Evolutionary conservation across 1,140 invertebrate genomes (phyloP), one percentile per base, ranked within the genome.

Genomic region (Vanessa atalanta): DNA sequence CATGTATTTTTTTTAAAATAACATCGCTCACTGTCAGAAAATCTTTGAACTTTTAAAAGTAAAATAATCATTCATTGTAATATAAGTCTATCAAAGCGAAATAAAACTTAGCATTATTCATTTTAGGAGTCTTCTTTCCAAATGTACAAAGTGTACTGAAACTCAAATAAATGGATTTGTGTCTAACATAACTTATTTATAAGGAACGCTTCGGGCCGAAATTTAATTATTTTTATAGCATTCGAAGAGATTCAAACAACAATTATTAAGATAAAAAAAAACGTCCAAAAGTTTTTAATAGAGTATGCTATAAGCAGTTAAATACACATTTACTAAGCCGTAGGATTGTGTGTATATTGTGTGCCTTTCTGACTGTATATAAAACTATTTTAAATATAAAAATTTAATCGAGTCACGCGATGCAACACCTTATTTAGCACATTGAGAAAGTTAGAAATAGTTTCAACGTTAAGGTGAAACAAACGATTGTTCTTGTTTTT

Each of bases 401-500:
- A 66, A 55, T 60, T 68, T 77, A 55, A 57, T 68, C 15, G 43
- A 71, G 67, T 76, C 77, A 76, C 77, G 70, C 76, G 72, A 77
- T 66, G 64, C 72, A 64, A 73, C 77, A 72, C 61, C 73, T 79
- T 73, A 79, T 77, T 77, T 73, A 79, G 73, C 75, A 74, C 72
- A 64, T 61, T 71, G 66, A 73, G 65, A 73, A 74, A 71, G 68
- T 73, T 77, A 68, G 68, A 74, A 77, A 75, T 75, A 70, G 68
- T 75, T 77, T 71, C 71, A 71, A 50, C 57, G 48, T 51, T 64
- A 57, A 73, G 74, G 67, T 60, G 73, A 73, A 75, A 71, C 69
- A 75, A 75, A 75, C 73, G 68, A 67, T 71, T 75, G 73, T 75
- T 75, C 73, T 75, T 78, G 72, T 77, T 84, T 83, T 79, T 80